Base-by-base conservation (phyloP, 2,888 invertebrate species). In the Agrochola litura region DNA sequence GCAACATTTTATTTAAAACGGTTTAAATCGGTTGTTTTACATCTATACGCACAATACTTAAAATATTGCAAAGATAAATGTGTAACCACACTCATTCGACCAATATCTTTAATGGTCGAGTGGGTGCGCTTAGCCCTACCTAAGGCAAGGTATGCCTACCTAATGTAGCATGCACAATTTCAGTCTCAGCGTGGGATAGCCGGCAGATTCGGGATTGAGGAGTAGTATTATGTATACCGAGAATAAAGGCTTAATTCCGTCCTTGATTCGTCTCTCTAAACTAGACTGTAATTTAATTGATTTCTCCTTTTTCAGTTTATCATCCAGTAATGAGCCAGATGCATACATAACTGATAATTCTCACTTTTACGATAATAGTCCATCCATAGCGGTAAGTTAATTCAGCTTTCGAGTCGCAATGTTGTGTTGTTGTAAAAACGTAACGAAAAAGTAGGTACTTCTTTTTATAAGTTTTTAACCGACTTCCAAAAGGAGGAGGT, bases 261-360 rank as follows among this genome's bases (percentile, higher is more conserved):
- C 49, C 14, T 30, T 22, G 22, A 49, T 49, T 14, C 22, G 9
- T 37, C n/a, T 56, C 22, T 67, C 1, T n/a, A 14, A 5, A 37
- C 22, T n/a, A n/a, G 0, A 25, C 5, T 43, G 16, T 19, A n/a
- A 3, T 5, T 30, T 10, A 9, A 41, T 14, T 68, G 1, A 22
- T 60, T 49, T 14, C 2, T 8, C 16, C 0, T 46, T 60, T 84
- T 84, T 63, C 76, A 88, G 88, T 54, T 73, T 87, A n/a, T 37
- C 81, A 9, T 76, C 76, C 1, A 83, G 19, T 30, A 22, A 63
- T 25, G 81, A 87, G 64, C 87, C 88, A 19, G 87, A 88, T 79
- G 43, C 80, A 1, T 87, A 88, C 58, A 46, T 84, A 67, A 65
- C 68, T 52, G 81, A 76, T 25, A 68, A 77, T 56, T 30, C 6